Conservation (phyloP, 2,888 invertebrate genomes). For the Apamea crenata region DNA sequence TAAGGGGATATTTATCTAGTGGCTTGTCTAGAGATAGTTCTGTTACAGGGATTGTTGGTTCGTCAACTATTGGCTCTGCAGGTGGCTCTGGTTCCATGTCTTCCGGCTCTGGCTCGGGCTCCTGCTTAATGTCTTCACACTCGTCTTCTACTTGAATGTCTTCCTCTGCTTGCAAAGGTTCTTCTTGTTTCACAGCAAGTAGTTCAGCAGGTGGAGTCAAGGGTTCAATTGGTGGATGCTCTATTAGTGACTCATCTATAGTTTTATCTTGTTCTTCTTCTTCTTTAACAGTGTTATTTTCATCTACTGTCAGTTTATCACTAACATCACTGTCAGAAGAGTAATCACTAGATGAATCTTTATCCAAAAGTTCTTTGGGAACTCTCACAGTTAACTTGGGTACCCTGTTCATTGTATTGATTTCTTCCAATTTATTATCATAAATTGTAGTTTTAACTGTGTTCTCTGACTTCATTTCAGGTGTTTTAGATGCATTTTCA, state of each 20-base stretch:
- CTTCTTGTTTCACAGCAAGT: slow-evolving; percentile 63
- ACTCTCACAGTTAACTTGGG: slow-evolving; percentile 93
- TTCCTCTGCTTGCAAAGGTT: slow-evolving; percentile 66
- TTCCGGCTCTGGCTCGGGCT: slow-evolving; percentile 79
- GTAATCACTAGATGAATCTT: slow-evolving; percentile 88
- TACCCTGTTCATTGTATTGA: slow-evolving; percentile 89
- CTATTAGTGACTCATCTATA: slow-evolving; percentile 55
- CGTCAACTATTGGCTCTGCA: slow-evolving; percentile 80
- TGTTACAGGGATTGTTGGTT: slow-evolving; percentile 91
- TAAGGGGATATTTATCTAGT: slow-evolving; percentile 93
- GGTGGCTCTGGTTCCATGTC: slow-evolving; percentile 73
- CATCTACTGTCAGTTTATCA: slow-evolving; percentile 91
- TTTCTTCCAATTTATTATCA: slow-evolving; percentile 86
- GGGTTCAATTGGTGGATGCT: slow-evolving; percentile 55
- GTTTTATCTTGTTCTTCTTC: slow-evolving; percentile 65
- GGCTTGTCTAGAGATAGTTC: slow-evolving; percentile 94
- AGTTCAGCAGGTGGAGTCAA: slow-evolving; percentile 61
- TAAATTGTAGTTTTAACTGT: slow-evolving; percentile 86
- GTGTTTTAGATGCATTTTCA: slow-evolving; percentile 74
- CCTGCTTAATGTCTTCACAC: slow-evolving; percentile 73
- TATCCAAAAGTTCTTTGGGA: slow-evolving; percentile 90
- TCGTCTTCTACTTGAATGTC: slow-evolving; percentile 74
- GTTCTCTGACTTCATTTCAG: slow-evolving; percentile 83
- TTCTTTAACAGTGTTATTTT: slow-evolving; percentile 79
- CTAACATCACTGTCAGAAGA: slow-evolving; percentile 91